Percentiles rank a stretch among this genome's conserved stretches.
phyloP scores from a whole-genome alignment of 2,888 invertebrate species.

The Tiliacea citrago region DNA sequence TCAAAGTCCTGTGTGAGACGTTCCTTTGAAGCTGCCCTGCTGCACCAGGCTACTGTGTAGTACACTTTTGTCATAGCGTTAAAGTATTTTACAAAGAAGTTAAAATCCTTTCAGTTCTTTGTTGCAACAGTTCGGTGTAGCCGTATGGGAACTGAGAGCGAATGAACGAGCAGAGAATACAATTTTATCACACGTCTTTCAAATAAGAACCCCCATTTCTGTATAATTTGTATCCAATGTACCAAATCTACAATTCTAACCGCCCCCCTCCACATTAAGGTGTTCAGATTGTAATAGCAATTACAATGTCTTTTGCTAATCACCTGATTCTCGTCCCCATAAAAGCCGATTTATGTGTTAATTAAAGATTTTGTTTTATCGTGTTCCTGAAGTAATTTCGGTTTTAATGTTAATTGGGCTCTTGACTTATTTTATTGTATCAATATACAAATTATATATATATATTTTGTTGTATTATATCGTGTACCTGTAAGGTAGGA shows the following conservation, averaged over 20 bases:
- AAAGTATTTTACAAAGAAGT: constrained; percentile 31
- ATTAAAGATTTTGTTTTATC: constrained; percentile 64
- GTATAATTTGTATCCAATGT: constrained; percentile 14
- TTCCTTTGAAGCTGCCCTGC: constrained; percentile 19
- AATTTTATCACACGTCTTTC: constrained; percentile 1
- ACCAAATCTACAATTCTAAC: constrained; percentile 42
- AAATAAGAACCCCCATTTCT: neutral
- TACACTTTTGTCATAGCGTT: constrained; percentile 7
- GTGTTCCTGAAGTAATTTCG: constrained; percentile 45
- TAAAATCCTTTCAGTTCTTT: constrained; percentile 33
- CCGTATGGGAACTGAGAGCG: neutral
- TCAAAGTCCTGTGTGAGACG: neutral
- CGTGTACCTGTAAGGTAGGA: no score
- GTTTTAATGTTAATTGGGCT: constrained; percentile 41
- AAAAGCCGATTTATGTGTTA: constrained; percentile 62
- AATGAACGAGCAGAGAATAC: neutral
- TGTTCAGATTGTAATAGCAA: constrained; percentile 53
- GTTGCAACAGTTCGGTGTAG: constrained; percentile 13
- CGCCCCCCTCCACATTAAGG: constrained; percentile 27
- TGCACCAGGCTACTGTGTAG: neutral
- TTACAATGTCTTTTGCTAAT: constrained; percentile 64
- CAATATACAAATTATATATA: no score
- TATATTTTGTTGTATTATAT: no score
- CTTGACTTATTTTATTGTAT: constrained; percentile 39
- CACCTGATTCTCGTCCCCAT: constrained; percentile 61